Evolutionary conservation across 2,113 vertebrate genomes (phyloP), one percentile per base, ranked within the genome.

Genomic region (Otolemur garnettii): DNA sequence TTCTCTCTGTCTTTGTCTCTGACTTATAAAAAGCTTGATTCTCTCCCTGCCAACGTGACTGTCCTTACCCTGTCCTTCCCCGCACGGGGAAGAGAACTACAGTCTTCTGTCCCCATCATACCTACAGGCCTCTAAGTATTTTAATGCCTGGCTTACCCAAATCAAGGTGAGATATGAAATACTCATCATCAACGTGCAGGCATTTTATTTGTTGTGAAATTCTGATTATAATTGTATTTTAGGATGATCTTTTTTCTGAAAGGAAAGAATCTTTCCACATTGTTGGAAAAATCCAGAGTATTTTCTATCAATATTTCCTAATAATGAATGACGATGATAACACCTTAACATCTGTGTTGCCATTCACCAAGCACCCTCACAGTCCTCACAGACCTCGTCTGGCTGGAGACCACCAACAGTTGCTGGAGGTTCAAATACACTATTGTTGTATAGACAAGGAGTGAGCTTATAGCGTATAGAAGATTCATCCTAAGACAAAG

Each of bases 141-240:
- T 60, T 50, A 38, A 60, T 35, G 10, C 28, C 10, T 62, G 19
- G 22, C 55, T 78, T 93, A 66, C 55, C 86, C 91, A 92, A 77
- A 62, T 86, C 3, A 66, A 83, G 35, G 30, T 78, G 53, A 72
- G 19, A 35, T 66, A 50, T 53, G 64, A 85, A 95, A 78, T 19
- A 57, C 19, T 85, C 21, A 71, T 53, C 7, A 10, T 57, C 55
- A 93, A 64, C 18, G 83, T 13, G 68, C 0, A 42, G 19, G 4
- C 86, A 71, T 57, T 93, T 96, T 55, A 90, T 78, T 92, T 92
- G 24, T 35, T 92, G 9, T 82, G 26, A 95, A 82, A 42, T 55
- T 90, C 53, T 71, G 45, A 77, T 90, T 89, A 80, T 71, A 90
- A 81, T 8, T 79, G 22, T 53, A n/a, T 89, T 79, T 74, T 21